phyloP scores from a whole-genome alignment of 2,888 invertebrate genomes.

The Idaea biselata region DNA sequence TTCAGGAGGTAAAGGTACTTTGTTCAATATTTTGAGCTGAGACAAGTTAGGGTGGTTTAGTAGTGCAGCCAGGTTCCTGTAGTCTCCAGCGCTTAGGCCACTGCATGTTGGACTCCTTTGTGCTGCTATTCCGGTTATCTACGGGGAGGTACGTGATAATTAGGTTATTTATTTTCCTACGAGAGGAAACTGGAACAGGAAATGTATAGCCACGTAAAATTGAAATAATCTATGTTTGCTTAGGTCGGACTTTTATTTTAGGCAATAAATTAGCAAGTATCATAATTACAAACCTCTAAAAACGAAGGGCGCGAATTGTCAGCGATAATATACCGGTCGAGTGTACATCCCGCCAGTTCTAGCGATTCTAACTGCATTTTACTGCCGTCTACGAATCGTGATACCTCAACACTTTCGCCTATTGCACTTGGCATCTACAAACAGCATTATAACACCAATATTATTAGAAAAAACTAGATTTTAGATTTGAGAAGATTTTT shows the following conservation, averaged over 20 bases:
- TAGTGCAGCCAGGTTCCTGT: conserved; percentile 88
- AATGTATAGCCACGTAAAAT: neutral
- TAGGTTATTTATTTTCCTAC: neutral
- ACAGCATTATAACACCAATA: conserved; percentile 30
- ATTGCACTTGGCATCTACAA: conserved; percentile 70
- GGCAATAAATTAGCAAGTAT: neutral
- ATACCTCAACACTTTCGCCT: conserved; percentile 51
- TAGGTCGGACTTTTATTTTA: neutral
- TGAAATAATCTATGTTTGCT: neutral
- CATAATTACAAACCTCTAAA: conserved; percentile 72
- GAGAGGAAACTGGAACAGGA: neutral
- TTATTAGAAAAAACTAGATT: conserved; percentile 30
- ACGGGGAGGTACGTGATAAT: conserved; percentile 18
- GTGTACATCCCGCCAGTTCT: conserved; percentile 88
- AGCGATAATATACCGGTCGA: conserved; percentile 86
- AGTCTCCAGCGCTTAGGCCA: conserved; percentile 94
- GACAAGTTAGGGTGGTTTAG: conserved; percentile 86
- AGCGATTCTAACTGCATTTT: conserved; percentile 83
- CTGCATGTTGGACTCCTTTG: conserved; percentile 91
- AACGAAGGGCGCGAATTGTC: conserved; percentile 88
- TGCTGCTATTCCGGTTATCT: conserved; percentile 83
- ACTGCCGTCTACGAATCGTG: conserved; percentile 52
- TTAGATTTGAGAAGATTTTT: conserved; percentile 29
- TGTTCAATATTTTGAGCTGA: conserved; percentile 89
- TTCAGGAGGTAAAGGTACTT: conserved; percentile 94